A percentile compares a stretch with the other conserved stretches of the same genome.
Evolutionary conservation across 2,797 vertebrate genomes (phyloP).

Genomic region (Acipenser oxyrinchus): DNA sequence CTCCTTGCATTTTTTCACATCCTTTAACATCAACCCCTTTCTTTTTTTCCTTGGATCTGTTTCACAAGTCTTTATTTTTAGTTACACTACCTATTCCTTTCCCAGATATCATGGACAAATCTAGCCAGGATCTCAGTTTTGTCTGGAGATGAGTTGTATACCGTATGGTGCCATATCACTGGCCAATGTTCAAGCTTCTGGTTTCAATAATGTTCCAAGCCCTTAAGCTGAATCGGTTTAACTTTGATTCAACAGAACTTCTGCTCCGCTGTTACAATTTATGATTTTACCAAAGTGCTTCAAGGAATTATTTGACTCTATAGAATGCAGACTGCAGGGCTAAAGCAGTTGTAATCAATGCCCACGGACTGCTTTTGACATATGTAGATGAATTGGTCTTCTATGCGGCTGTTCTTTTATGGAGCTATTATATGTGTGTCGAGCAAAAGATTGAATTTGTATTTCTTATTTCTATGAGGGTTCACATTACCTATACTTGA

Average conservation of each 20-base stretch:
- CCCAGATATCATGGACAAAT: no score
- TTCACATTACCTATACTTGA: not conserved
- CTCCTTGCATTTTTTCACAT: no score
- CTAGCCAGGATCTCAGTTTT: no score
- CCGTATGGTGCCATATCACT: not conserved
- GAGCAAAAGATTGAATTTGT: not conserved
- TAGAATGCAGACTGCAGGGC: not conserved
- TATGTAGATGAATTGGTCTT: conserved; percentile 10
- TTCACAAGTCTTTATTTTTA: no score
- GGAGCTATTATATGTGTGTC: no score
- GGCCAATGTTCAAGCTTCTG: not conserved
- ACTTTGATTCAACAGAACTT: not conserved
- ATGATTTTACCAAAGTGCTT: not conserved
- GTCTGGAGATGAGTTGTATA: no score
- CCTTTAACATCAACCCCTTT: no score
- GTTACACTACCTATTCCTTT: no score
- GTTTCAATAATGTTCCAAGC: not conserved
- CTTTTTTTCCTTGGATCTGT: no score
- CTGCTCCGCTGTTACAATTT: conserved; percentile 1
- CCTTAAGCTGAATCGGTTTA: not conserved
- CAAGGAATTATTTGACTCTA: not conserved
- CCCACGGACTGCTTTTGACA: no score
- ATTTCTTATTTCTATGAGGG: not conserved
- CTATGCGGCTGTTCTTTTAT: conserved; percentile 1
- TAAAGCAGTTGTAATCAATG: not conserved